phyloP scores from a whole-genome alignment of 2,797 vertebrate genomes.

The Cyprinella venusta region DNA sequence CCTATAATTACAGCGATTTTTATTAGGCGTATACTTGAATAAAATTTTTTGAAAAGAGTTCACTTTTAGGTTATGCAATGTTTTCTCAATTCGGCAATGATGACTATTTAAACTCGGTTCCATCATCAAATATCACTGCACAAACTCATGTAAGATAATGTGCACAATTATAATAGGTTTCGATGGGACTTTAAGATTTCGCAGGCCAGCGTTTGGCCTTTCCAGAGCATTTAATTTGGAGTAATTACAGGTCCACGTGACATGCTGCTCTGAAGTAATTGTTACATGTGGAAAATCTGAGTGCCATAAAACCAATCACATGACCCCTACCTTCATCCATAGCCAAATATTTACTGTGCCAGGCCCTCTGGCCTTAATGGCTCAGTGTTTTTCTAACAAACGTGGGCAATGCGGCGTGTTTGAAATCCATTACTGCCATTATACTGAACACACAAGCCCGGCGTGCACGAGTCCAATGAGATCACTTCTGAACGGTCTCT shows the following conservation, averaged over 20 bases:
- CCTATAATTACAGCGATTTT: neutral
- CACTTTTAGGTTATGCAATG: slow-evolving; percentile 14
- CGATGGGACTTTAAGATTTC: neutral
- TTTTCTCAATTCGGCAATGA: slow-evolving; percentile 27
- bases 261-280: slow-evolving; percentile 40
- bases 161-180: slow-evolving; percentile 8
- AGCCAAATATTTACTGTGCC: slow-evolving; percentile 74
- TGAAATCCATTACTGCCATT: slow-evolving; percentile 32
- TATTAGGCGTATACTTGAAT: neutral
- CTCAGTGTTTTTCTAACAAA: slow-evolving; percentile 45
- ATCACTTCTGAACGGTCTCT: neutral
- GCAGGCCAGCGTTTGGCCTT: slow-evolving; percentile 8
- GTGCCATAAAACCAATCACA: slow-evolving; percentile 53
- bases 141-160: slow-evolving; percentile 12
- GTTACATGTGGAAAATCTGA: slow-evolving; percentile 65
- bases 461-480: neutral
- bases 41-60: neutral
- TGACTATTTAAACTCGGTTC: neutral
- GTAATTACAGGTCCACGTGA: slow-evolving; percentile 52
- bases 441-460: slow-evolving; percentile 8
- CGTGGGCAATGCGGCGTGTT: neutral
- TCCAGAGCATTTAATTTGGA: neutral
- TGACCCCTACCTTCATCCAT: slow-evolving; percentile 52
- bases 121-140: neutral
- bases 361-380: slow-evolving; percentile 46